Conservation (phyloP, 2,888 invertebrate genomes). For the Blera fallax region DNA sequence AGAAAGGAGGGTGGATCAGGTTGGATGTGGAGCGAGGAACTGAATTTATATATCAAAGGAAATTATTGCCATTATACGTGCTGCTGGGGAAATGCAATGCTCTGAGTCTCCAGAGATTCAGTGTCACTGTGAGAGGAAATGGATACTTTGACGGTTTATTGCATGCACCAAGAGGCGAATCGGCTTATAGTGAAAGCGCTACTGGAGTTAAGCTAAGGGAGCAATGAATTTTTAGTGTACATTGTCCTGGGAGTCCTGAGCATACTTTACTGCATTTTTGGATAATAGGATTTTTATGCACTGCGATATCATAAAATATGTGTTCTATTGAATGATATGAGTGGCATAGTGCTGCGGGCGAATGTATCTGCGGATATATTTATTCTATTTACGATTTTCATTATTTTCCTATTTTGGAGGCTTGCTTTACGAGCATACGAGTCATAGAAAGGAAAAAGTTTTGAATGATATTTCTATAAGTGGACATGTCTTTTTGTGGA, state of each 20-base stretch:
- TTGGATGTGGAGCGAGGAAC: conserved; percentile 50
- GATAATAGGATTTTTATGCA: conserved; percentile 58
- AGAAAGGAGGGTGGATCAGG: conserved; percentile 35
- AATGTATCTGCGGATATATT: neutral
- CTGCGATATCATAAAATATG: conserved; percentile 27
- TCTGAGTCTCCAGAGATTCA: conserved; percentile 40
- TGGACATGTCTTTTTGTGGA: too few species aligned
- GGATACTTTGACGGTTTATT: conserved; percentile 47
- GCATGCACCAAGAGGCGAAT: conserved; percentile 1
- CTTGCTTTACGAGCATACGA: too few species aligned
- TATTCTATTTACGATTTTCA: too few species aligned
- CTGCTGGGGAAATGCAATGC: conserved; percentile 43
- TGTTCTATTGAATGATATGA: conserved; percentile 41
- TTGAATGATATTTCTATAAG: too few species aligned
- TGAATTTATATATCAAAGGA: conserved; percentile 70
- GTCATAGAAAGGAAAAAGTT: too few species aligned
- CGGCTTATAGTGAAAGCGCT: conserved; percentile 22
- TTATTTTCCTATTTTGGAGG: too few species aligned
- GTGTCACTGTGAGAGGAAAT: conserved; percentile 33
- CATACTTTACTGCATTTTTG: conserved; percentile 42
- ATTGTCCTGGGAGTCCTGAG: conserved; percentile 39
- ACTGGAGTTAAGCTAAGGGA: conserved; percentile 41
- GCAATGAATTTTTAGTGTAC: conserved; percentile 51
- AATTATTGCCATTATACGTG: conserved; percentile 70
- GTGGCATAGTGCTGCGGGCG: neutral